phyloP scores from a whole-genome alignment of 2,113 vertebrate genomes.

The Arenaria interpres region DNA sequence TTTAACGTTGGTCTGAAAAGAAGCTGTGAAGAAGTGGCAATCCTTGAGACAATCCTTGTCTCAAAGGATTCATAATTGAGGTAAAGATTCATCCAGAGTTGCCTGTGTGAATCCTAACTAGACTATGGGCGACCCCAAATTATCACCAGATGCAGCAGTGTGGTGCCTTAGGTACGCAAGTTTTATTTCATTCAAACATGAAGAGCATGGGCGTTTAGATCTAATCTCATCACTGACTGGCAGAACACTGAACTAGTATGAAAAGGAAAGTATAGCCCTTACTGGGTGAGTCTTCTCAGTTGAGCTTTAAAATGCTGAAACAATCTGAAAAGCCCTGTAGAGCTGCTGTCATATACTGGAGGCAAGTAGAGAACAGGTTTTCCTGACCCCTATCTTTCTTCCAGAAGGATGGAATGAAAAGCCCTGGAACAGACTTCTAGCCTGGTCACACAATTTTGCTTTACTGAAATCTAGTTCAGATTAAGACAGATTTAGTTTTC shows the following conservation, averaged over 20 bases:
- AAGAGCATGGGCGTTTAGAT: background rate
- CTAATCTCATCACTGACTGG: background rate
- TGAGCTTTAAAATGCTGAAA: background rate
- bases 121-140: background rate
- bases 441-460: background rate
- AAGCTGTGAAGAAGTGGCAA: background rate
- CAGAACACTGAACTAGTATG: background rate
- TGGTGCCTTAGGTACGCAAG: background rate
- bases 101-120: background rate
- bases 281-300: background rate
- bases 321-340: background rate
- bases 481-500: conserved; percentile 14
- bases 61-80: background rate
- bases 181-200: background rate
- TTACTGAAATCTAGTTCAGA: conserved; percentile 23
- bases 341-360: background rate
- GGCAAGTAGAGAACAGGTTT: background rate
- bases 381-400: background rate
- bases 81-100: background rate
- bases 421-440: background rate
- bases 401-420: background rate
- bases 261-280: background rate
- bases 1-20: background rate
- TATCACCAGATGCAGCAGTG: background rate
- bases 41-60: too few species aligned